Evolutionary conservation across 2,113 vertebrate genomes (phyloP), one percentile per base, ranked within the genome.

Genomic region (Phylloscopus whistleri): DNA sequence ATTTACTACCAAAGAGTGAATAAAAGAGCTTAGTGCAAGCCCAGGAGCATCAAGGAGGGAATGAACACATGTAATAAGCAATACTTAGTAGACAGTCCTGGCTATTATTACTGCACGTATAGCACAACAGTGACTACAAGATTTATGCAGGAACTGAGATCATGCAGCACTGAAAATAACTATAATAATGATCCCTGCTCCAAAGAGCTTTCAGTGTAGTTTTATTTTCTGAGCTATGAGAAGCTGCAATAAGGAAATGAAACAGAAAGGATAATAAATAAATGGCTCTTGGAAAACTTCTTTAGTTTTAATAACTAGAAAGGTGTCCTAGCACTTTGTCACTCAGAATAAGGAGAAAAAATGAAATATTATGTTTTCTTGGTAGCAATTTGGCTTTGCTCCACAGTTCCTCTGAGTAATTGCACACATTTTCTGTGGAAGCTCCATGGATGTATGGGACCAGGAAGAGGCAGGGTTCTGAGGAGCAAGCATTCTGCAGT

Each of bases 131-230:
- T 49, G 69, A 52, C 88, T 89, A 27, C n/a, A 87, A 67, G 83
- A 94, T 92, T 89, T 78, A 95, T 84, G 49, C 58, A 92, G 86
- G 80, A 96, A 89, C 66, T 90, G 92, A 96, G 83, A 94, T 96
- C 94, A 93, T 78, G 41, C 58, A 87, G 44, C 46, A 85, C 63
- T 55, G 27, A 87, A 93, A 94, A 87, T 68, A 95, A 90, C 83
- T 59, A 74, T 48, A 90, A 92, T 85, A 95, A 90, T 49, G 69
- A 81, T 78, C 66, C 44, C 53, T 89, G 64, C 41, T 74, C 73
- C 64, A 84, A 94, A 90, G 68, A 84, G 73, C 72, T 96, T 92
- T 94, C 90, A 81, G 20, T 56, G 22, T 31, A 78, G 64, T 84
- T 88, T 92, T 94, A 93, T 88, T 86, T 93, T 89, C 89, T 91